Evolutionary conservation across 1,140 invertebrate genomes (phyloP), one percentile per base, ranked within the genome.

Genomic region (Phthorimaea operculella): DNA sequence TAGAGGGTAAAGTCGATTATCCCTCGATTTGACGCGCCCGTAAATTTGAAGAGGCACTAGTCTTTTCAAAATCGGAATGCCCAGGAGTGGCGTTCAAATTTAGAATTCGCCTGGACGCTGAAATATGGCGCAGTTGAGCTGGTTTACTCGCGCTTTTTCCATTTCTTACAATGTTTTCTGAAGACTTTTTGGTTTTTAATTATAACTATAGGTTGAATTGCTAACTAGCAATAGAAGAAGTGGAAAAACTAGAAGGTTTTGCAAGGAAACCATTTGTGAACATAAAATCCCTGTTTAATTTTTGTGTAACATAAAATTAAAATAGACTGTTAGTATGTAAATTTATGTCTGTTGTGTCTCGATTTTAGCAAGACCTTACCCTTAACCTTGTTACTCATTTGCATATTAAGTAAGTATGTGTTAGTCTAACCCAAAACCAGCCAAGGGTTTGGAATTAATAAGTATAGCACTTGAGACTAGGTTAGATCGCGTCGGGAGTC

Each of bases 31-130:
- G 63, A 66, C 64, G 59, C 68, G 63, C 55, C 62, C 63, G 66
- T 70, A 74, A 77, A 74, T 77, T 76, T 73, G 66, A 75, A 79
- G 68, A 72, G 73, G 66, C 73, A 74, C 74, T 77, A 66, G 74
- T 62, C 75, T 75, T 74, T 76, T 75, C 73, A 73, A 77, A 76
- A 74, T 73, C 70, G 71, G 73, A 70, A 77, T 74, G 70, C 63
- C 62, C 66, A 55, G 52, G 70, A 72, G 74, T 72, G 60, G 64
- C 59, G 68, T 73, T 71, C 70, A 79, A 74, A 76, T 77, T 79
- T 76, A 76, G 74, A 68, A 68, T 58, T 58, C 54, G 60, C 70
- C 64, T 57, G 63, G 63, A 65, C 55, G 55, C 53, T 64, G 58
- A 67, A 68, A 64, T 62, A 63, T 66, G 61, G 57, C 63, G 57